A percentile compares a stretch with the other conserved stretches of the same genome.
phyloP scores from a whole-genome alignment of 2,113 vertebrate genomes.

The Tragelaphus scriptus region DNA sequence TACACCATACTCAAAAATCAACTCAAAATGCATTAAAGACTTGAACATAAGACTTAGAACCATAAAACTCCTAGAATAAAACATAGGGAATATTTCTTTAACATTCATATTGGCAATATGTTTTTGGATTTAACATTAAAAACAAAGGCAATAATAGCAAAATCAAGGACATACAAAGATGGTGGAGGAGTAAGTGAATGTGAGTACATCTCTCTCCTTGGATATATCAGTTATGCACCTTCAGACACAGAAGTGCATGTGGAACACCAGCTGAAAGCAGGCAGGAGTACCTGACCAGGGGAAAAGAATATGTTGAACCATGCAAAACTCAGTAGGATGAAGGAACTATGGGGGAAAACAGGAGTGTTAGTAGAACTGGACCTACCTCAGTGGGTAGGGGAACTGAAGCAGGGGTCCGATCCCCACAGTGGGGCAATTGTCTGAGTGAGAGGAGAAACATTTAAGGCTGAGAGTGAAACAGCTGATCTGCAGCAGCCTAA shows the following conservation, averaged over 20 bases:
- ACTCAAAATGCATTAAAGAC: background rate
- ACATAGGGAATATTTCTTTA: background rate
- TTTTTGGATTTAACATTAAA: background rate
- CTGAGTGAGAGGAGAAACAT: too few relatives aligned
- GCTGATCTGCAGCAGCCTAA: background rate
- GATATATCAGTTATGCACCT: background rate
- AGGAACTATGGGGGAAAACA: background rate
- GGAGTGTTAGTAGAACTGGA: background rate
- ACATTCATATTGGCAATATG: background rate
- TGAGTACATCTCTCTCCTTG: background rate
- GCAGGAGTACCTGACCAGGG: background rate
- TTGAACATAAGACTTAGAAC: background rate
- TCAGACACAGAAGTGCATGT: background rate
- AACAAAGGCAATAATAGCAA: background rate
- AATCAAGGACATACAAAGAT: background rate
- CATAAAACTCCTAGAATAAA: background rate
- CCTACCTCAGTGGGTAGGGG: background rate
- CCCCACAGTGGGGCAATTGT: too few relatives aligned
- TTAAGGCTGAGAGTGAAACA: background rate
- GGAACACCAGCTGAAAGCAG: rapidly evolving
- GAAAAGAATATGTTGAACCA: background rate
- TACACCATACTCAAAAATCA: background rate
- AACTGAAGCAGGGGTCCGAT: background rate
- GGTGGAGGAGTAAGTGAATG: background rate
- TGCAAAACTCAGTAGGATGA: background rate